Conservation (phyloP, 2,888 invertebrate species). For the Agriopis aurantiaria region DNA sequence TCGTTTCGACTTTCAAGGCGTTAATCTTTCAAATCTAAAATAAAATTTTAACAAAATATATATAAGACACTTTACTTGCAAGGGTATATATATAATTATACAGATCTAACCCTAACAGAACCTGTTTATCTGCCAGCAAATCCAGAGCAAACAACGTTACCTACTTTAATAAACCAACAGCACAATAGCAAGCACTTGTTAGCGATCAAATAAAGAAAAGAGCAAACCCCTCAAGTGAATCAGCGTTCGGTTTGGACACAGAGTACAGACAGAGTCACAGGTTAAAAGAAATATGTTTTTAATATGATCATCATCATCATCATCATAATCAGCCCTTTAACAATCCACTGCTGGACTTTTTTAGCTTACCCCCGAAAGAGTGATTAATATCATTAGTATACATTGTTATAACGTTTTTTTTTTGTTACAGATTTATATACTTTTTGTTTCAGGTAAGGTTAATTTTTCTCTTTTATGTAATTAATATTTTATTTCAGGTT, state of each 20-base stretch:
- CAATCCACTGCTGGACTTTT: too few relatives aligned
- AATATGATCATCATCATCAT: too few relatives aligned
- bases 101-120: slow-evolving; percentile 36
- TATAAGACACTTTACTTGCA: background rate
- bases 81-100: slow-evolving; percentile 1
- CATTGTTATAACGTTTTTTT: too few relatives aligned
- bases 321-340: too few relatives aligned
- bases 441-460: too few relatives aligned
- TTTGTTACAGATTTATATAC: too few relatives aligned
- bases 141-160: slow-evolving; percentile 56
- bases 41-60: background rate
- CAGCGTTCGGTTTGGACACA: slow-evolving; percentile 60
- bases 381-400: too few relatives aligned
- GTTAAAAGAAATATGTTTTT: slow-evolving; percentile 11
- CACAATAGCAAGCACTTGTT: slow-evolving; percentile 66
- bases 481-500: too few relatives aligned
- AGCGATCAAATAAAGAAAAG: slow-evolving; percentile 78
- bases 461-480: too few relatives aligned
- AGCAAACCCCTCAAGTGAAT: slow-evolving; percentile 80
- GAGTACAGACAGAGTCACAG: slow-evolving; percentile 11
- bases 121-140: slow-evolving; percentile 52
- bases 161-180: slow-evolving; percentile 58
- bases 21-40: too few relatives aligned
- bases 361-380: too few relatives aligned
- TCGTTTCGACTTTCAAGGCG: too few relatives aligned